These are phyloP conservation scores for Akabosia matsudoensis DNA, from an alignment of 1,140 invertebrate genomes.

Conservation along the genomic window DNA sequence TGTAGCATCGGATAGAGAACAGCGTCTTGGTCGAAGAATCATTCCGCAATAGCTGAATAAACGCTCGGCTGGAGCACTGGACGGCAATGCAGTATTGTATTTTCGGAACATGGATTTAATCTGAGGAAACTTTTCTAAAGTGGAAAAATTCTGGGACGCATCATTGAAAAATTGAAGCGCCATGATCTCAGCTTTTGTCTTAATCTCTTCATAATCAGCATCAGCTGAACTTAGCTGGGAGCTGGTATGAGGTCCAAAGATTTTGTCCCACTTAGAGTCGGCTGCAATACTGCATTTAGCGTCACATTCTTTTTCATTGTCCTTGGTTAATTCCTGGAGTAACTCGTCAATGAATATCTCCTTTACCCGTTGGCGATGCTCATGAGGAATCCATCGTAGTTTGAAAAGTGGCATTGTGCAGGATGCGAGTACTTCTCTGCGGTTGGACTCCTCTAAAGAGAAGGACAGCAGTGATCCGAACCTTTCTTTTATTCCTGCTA, in stretches of 20 bases:
- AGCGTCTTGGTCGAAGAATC: not conserved
- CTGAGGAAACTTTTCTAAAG: not conserved
- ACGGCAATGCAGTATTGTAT: not conserved
- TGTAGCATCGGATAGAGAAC: not conserved
- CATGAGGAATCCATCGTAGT: not conserved
- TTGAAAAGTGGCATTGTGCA: not conserved
- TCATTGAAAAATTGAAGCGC: not conserved
- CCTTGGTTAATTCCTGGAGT: not conserved
- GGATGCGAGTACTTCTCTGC: not conserved
- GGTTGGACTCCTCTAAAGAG: not conserved
- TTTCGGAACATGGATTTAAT: not conserved
- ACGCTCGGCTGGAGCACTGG: not conserved
- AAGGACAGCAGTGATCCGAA: not conserved
- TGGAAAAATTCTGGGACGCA: not conserved
- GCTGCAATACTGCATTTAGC: not conserved
- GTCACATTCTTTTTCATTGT: not conserved
- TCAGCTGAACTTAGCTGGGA: not conserved
- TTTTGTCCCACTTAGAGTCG: not conserved
- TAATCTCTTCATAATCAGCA: not conserved
- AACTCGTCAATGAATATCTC: not conserved
- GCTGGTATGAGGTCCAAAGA: not conserved
- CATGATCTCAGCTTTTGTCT: too few relatives aligned
- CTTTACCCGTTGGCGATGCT: not conserved
- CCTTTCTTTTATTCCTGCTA: not conserved
- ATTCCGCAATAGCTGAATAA: not conserved